A percentile compares a stretch with the other conserved stretches of the same genome.
Conservation (phyloP, 2,888 invertebrate genomes). For the Lochmaea capreae region DNA sequence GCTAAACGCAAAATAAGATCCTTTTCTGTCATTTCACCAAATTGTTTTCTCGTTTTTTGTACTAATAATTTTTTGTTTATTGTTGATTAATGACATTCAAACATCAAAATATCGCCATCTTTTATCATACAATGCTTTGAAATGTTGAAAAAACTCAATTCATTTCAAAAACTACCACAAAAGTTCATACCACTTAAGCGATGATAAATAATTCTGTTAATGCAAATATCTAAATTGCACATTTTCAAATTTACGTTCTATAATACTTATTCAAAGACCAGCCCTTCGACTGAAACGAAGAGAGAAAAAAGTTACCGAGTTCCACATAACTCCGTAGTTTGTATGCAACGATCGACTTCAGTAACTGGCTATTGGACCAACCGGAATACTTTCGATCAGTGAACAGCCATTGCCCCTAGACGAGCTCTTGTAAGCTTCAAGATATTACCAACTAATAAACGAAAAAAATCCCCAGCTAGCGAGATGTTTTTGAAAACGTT, state of each 20-base stretch:
- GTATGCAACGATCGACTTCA: slow-evolving; percentile 55
- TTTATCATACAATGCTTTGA: too few species aligned
- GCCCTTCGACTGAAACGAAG: slow-evolving; percentile 19
- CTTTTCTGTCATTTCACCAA: too few species aligned
- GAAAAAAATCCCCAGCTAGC: slow-evolving; percentile 24
- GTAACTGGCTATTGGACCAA: slow-evolving; percentile 54
- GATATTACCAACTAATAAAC: slow-evolving; percentile 52
- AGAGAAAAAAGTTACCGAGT: slow-evolving; percentile 34
- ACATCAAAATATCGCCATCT: too few species aligned
- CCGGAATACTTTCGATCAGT: slow-evolving; percentile 58
- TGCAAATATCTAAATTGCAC: slow-evolving; percentile 8
- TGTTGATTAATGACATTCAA: too few species aligned
- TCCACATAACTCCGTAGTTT: slow-evolving; percentile 54
- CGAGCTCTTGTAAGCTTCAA: slow-evolving; percentile 51
- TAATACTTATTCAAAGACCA: background rate
- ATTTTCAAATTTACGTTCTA: slow-evolving; percentile 12
- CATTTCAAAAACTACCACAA: too few species aligned
- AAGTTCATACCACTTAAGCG: too few species aligned
- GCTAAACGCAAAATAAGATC: too few species aligned
- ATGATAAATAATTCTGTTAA: too few species aligned
- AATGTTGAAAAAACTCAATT: too few species aligned
- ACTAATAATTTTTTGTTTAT: too few species aligned
- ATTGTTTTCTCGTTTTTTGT: too few species aligned
- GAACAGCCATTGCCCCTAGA: slow-evolving; percentile 51
- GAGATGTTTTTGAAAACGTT: slow-evolving; percentile 12